Evolutionary conservation across 2,888 invertebrate species (phyloP).

Genomic region (Drosophila kuntzei): DNA sequence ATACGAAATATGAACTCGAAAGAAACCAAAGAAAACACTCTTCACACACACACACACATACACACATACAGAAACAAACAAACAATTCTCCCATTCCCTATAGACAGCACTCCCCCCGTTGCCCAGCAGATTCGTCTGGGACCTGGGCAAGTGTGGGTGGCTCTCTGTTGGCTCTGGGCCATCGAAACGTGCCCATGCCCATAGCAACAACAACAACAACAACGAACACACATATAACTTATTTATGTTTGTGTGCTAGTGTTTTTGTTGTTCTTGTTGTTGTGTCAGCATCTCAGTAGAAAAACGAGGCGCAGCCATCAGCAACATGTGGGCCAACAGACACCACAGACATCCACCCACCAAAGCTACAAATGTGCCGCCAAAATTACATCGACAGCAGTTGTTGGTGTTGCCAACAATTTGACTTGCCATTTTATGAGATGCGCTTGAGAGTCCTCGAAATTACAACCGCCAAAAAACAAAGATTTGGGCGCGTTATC

Average conservation of each 20-base stretch:
- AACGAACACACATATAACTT: slow-evolving; percentile 22
- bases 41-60: slow-evolving; percentile 28
- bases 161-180: slow-evolving; percentile 69
- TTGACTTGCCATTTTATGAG: slow-evolving; percentile 57
- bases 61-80: slow-evolving; percentile 12
- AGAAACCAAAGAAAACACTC: slow-evolving; percentile 63
- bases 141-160: slow-evolving; percentile 56
- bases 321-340: slow-evolving; percentile 59
- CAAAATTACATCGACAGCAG: slow-evolving; percentile 47
- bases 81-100: slow-evolving; percentile 41
- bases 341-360: slow-evolving; percentile 50
- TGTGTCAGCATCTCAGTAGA: slow-evolving; percentile 46
- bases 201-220: slow-evolving; percentile 35
- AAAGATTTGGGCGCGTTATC: slow-evolving; percentile 43
- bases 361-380: slow-evolving; percentile 66
- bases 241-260: slow-evolving; percentile 3
- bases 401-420: slow-evolving; percentile 47
- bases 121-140: slow-evolving; percentile 26
- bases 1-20: slow-evolving; percentile 76
- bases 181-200: slow-evolving; percentile 69
- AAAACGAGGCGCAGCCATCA: slow-evolving; percentile 51
- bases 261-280: slow-evolving; percentile 22
- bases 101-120: slow-evolving; percentile 3
- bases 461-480: slow-evolving; percentile 24
- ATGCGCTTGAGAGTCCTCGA: slow-evolving; percentile 39